Evolutionary conservation across 2,888 invertebrate species (phyloP).

Genomic region (Corbicula japonica): DNA sequence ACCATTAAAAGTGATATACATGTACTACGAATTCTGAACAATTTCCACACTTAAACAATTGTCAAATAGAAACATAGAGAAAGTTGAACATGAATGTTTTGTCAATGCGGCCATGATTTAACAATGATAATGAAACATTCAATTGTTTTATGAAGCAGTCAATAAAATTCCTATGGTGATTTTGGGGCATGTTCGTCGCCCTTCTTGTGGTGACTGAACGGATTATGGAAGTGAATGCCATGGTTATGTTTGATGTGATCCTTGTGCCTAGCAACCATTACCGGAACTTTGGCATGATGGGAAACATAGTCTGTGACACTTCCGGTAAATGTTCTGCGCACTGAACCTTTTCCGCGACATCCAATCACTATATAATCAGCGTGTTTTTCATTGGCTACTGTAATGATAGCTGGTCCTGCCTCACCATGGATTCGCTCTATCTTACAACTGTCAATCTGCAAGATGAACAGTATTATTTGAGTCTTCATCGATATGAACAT

Average conservation of each 20-base stretch:
- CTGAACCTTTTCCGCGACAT: constrained; percentile 48
- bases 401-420: constrained; percentile 44
- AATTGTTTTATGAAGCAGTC: too few relatives aligned
- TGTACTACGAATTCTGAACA: too few relatives aligned
- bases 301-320: constrained; percentile 53
- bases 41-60: too few relatives aligned
- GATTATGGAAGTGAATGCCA: constrained; percentile 22
- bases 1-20: too few relatives aligned
- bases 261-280: constrained; percentile 47
- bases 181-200: constrained; percentile 1
- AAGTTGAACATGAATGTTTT: too few relatives aligned
- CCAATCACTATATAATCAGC: constrained; percentile 51
- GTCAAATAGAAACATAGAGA: too few relatives aligned
- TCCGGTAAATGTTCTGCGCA: constrained; percentile 52
- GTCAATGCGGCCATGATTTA: too few relatives aligned
- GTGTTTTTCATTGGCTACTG: constrained; percentile 34
- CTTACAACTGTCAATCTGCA: constrained; percentile 35
- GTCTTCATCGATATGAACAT: too few relatives aligned
- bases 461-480: constrained; percentile 65
- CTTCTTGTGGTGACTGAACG: constrained; percentile 4
- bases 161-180: too few relatives aligned
- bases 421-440: constrained; percentile 36
- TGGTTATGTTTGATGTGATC: constrained; percentile 44
- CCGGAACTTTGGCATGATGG: constrained; percentile 44
- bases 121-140: too few relatives aligned